Evolutionary conservation across 2,113 vertebrate genomes (phyloP).

Genomic region (Anarrhichthys ocellatus): DNA sequence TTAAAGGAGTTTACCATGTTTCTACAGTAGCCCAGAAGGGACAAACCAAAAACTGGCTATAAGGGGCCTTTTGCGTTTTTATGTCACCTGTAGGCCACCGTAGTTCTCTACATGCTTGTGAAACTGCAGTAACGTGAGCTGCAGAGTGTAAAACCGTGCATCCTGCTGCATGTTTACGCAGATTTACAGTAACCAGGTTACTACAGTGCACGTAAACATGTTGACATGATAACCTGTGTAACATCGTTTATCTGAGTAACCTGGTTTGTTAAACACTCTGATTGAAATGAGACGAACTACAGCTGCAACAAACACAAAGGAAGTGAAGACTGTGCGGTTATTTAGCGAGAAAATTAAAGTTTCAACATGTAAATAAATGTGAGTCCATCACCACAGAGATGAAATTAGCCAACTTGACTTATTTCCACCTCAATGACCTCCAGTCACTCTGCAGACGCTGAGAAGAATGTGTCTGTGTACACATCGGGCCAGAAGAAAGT

Average conservation of each 20-base stretch:
- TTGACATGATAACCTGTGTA: neutral
- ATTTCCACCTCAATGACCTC: neutral
- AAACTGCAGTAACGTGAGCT: too few species aligned
- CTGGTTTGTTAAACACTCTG: neutral
- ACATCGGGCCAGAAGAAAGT: neutral
- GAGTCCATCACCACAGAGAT: neutral
- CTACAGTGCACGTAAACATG: neutral
- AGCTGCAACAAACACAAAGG: neutral
- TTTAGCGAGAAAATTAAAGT: neutral
- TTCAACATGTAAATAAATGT: neutral
- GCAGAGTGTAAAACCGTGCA: too few species aligned
- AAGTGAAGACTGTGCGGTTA: neutral
- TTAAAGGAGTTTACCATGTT: too few species aligned
- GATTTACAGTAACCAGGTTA: neutral
- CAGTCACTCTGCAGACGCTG: neutral
- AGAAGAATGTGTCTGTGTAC: neutral
- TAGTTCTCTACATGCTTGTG: too few species aligned
- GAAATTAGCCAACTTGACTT: neutral
- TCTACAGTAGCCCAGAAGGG: too few species aligned
- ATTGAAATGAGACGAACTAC: neutral
- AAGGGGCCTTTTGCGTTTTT: too few species aligned
- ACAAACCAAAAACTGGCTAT: too few species aligned
- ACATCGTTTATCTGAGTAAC: neutral
- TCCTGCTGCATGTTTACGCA: neutral
- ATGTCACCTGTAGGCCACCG: too few species aligned